Evolutionary conservation across 2,888 invertebrate genomes (phyloP).

Genomic region (Deilephila elpenor): DNA sequence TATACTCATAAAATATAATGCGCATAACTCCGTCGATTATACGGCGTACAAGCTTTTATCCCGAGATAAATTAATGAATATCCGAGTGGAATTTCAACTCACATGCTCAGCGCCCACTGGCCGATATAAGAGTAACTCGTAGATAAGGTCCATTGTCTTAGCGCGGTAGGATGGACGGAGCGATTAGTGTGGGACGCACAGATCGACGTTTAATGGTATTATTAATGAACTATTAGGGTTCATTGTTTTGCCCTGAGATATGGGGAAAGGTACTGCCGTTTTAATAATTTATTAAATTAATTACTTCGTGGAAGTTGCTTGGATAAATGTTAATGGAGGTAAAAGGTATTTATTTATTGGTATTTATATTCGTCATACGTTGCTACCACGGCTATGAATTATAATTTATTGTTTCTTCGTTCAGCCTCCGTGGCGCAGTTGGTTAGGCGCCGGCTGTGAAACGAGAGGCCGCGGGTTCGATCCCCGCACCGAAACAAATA

Average conservation of each 20-base stretch:
- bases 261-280: background rate
- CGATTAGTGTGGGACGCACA: constrained; percentile 59
- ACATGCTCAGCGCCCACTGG: constrained; percentile 33
- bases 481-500: too few relatives aligned
- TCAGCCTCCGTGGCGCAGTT: too few relatives aligned
- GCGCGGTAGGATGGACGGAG: constrained; percentile 44
- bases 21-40: background rate
- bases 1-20: background rate
- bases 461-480: too few relatives aligned
- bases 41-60: constrained; percentile 1
- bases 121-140: constrained; percentile 57
- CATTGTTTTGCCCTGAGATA: constrained; percentile 28
- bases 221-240: constrained; percentile 47
- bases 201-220: constrained; percentile 53
- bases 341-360: background rate
- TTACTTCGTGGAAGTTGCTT: background rate
- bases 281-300: background rate
- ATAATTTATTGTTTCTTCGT: too few relatives aligned
- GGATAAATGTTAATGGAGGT: too few relatives aligned
- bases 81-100: constrained; percentile 29
- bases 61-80: constrained; percentile 23
- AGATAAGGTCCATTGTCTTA: constrained; percentile 67
- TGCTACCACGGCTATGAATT: too few relatives aligned
- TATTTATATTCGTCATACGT: too few relatives aligned
- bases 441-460: too few relatives aligned